phyloP scores from a whole-genome alignment of 2,888 invertebrate genomes.

The Dasysyrphus tricinctus region DNA sequence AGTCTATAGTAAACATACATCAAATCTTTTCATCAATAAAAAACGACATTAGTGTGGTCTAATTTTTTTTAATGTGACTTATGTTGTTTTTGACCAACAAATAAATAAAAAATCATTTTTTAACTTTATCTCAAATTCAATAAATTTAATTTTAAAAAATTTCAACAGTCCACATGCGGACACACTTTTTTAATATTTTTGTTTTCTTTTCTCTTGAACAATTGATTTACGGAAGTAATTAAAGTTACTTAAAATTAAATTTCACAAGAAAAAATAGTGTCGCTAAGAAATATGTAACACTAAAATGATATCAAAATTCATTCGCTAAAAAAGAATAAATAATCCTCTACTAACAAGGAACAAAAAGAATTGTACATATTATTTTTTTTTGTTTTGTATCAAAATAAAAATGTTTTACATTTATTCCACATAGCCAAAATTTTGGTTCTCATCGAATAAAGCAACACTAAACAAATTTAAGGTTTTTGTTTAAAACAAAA shows the following conservation, averaged over 20 bases:
- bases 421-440: constrained; percentile 2
- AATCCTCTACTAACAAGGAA: constrained; percentile 20
- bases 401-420: constrained; percentile 13
- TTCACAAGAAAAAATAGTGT: constrained; percentile 48
- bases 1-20: too few species aligned
- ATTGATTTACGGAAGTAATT: constrained; percentile 22
- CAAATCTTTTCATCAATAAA: too few species aligned
- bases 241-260: constrained; percentile 59
- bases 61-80: too few species aligned
- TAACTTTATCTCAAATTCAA: constrained; percentile 55
- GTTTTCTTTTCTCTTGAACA: constrained; percentile 13
- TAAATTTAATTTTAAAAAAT: constrained; percentile 63
- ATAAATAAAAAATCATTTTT: not conserved
- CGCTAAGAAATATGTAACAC: not conserved
- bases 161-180: constrained; percentile 40
- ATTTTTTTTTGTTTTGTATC: not conserved
- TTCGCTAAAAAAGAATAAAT: constrained; percentile 34
- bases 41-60: too few species aligned
- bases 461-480: not conserved
- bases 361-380: not conserved
- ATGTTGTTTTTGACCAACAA: too few species aligned
- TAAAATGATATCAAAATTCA: constrained; percentile 27
- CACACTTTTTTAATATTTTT: constrained; percentile 2
- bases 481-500: constrained; percentile 19
- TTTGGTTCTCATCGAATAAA: not conserved